These are phyloP conservation scores for Planiliza haematocheilus DNA, from an alignment of 2,113 vertebrate genomes.

Conservation along the genomic window DNA sequence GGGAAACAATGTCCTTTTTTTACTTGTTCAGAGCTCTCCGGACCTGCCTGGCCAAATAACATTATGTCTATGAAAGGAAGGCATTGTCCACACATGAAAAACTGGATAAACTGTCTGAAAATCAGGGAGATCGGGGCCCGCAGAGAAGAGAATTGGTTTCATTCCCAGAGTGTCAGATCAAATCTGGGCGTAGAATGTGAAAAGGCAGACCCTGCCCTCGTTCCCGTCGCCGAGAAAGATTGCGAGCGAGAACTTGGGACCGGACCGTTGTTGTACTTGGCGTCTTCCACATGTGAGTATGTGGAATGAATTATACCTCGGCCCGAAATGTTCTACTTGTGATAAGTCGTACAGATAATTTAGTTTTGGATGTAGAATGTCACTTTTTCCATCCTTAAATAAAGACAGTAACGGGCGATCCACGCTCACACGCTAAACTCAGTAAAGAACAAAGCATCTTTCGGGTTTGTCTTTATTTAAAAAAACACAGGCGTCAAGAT, in stretches of 20 bases:
- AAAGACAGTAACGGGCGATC: too few species aligned
- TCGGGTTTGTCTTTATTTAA: slow-evolving; percentile 63
- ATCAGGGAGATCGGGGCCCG: not conserved
- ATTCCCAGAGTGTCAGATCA: slow-evolving; percentile 2
- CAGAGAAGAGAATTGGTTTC: not conserved
- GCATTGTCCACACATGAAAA: slow-evolving; percentile 12
- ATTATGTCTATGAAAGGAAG: slow-evolving; percentile 11
- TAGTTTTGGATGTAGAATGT: slow-evolving; percentile 3
- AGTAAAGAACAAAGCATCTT: not conserved
- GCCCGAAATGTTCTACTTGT: too few species aligned
- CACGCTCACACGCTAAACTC: not conserved
- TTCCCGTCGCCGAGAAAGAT: not conserved
- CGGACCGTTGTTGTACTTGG: not conserved
- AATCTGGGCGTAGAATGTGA: not conserved
- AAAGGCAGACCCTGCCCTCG: not conserved
- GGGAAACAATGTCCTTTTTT: too few species aligned
- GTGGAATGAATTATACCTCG: not conserved
- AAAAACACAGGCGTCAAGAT: slow-evolving; percentile 50
- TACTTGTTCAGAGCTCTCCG: not conserved
- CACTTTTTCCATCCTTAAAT: not conserved
- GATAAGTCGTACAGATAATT: too few species aligned
- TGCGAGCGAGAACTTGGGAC: not conserved
- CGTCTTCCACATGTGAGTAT: not conserved
- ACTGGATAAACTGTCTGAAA: not conserved
- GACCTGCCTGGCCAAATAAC: slow-evolving; percentile 2